These are phyloP conservation scores for Poeciliopsis turrubarensis DNA, from an alignment of 2,113 vertebrate genomes.

Conservation along the genomic window DNA sequence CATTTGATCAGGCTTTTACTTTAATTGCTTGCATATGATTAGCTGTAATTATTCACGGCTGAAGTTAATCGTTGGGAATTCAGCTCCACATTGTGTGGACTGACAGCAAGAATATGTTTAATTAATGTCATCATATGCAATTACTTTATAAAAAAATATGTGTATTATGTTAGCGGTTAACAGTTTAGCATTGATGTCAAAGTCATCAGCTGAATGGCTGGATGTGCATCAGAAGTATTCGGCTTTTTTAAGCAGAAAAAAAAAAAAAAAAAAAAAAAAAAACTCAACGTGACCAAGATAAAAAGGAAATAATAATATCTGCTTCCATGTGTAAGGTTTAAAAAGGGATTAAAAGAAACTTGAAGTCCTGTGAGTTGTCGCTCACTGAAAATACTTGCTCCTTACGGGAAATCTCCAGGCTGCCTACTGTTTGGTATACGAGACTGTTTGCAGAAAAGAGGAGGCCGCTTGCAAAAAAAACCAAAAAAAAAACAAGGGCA, in stretches of 20 bases:
- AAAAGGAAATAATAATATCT: no score
- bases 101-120: slow-evolving; percentile 55
- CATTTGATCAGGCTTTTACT: slow-evolving; percentile 93
- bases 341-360: no score
- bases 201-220: neutral
- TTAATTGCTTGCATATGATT: slow-evolving; percentile 95
- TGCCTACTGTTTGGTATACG: slow-evolving; percentile 14
- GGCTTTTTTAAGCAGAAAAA: neutral
- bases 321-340: no score
- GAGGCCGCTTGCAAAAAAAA: slow-evolving; percentile 14
- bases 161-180: neutral
- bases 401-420: slow-evolving; percentile 13
- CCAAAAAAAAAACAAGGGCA: no score
- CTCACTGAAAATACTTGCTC: no score
- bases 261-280: neutral
- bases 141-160: slow-evolving; percentile 9
- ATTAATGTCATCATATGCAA: slow-evolving; percentile 43
- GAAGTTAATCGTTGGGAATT: slow-evolving; percentile 80
- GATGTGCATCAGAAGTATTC: slow-evolving; percentile 11
- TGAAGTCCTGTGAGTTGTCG: no score
- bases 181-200: slow-evolving; percentile 10
- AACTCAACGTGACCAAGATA: neutral
- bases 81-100: slow-evolving; percentile 56
- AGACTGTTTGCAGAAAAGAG: slow-evolving; percentile 24
- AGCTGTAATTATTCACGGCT: slow-evolving; percentile 84